Evolutionary conservation across 2,888 invertebrate genomes (phyloP).

Genomic region (Synergus itoensis): DNA sequence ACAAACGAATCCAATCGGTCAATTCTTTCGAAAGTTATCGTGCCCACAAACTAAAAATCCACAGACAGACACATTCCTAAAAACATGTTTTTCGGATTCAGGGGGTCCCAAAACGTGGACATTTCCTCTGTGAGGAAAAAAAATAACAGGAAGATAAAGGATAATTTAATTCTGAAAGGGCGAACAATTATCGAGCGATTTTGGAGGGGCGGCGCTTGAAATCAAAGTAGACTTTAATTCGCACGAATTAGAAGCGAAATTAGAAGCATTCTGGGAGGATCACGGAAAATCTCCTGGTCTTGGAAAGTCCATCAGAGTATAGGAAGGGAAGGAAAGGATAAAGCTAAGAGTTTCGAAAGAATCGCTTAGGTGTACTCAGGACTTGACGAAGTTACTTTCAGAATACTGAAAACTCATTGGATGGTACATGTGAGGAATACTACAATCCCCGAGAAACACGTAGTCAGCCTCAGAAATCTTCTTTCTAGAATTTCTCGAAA

Average conservation of each 20-base stretch:
- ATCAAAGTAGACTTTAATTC: slow-evolving; percentile 63
- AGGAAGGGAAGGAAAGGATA: slow-evolving; percentile 52
- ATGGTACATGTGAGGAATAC: neutral
- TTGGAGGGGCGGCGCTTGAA: neutral
- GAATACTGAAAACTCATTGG: slow-evolving; percentile 53
- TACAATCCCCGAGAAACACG: neutral
- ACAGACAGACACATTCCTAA: too few relatives aligned
- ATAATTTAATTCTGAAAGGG: neutral
- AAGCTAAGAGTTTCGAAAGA: slow-evolving; percentile 55
- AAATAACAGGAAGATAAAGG: neutral
- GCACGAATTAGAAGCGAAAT: slow-evolving; percentile 64
- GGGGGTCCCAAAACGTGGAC: too few relatives aligned
- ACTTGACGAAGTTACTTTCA: slow-evolving; percentile 54
- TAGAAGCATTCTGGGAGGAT: slow-evolving; percentile 46
- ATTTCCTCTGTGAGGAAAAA: neutral
- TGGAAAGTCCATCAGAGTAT: slow-evolving; percentile 45
- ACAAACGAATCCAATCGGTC: too few relatives aligned
- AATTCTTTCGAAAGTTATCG: too few relatives aligned
- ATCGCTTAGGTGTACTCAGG: slow-evolving; percentile 56
- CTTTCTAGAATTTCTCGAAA: neutral
- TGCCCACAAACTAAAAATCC: too few relatives aligned
- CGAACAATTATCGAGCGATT: neutral
- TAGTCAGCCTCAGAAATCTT: neutral
- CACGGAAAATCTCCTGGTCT: slow-evolving; percentile 49
- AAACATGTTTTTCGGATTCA: too few relatives aligned